Evolutionary conservation across 2,113 vertebrate species (phyloP).

Genomic region (Vidua macroura): DNA sequence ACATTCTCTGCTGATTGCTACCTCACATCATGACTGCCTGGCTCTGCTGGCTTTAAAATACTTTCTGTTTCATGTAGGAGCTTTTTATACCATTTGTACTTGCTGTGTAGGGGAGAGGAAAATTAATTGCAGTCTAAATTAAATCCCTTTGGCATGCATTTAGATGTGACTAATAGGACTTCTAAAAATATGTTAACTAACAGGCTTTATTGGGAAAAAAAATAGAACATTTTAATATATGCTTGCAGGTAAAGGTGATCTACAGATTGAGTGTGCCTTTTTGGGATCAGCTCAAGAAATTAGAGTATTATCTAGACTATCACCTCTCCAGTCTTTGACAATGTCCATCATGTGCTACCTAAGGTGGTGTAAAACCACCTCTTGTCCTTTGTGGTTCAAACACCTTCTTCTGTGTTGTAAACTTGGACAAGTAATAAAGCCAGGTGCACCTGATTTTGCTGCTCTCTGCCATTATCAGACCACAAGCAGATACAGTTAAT

Average conservation of each 20-base stretch:
- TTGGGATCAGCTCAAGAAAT: neutral
- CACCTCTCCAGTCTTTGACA: neutral
- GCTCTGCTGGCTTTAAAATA: conserved; percentile 2
- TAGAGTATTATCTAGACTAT: neutral
- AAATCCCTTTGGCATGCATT: neutral
- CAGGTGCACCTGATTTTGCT: neutral
- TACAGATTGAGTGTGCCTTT: neutral
- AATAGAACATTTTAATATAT: neutral
- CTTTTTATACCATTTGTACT: conserved; percentile 21
- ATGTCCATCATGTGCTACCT: neutral
- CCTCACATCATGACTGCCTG: neutral
- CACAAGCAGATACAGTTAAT: neutral
- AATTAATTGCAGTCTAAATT: conserved; percentile 28
- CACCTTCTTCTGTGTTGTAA: neutral
- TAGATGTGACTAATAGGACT: conserved; percentile 32
- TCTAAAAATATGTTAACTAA: conserved; percentile 30
- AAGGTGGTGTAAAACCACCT: neutral
- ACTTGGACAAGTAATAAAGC: neutral
- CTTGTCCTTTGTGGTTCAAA: neutral
- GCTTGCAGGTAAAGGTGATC: neutral
- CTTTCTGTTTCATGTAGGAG: conserved; percentile 4
- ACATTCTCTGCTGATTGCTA: neutral
- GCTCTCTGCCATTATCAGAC: neutral
- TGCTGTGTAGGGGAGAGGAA: neutral
- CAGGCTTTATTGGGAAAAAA: neutral